These are phyloP conservation scores for Amphiprion percula DNA, from an alignment of 2,113 vertebrate species.

Conservation along the genomic window DNA sequence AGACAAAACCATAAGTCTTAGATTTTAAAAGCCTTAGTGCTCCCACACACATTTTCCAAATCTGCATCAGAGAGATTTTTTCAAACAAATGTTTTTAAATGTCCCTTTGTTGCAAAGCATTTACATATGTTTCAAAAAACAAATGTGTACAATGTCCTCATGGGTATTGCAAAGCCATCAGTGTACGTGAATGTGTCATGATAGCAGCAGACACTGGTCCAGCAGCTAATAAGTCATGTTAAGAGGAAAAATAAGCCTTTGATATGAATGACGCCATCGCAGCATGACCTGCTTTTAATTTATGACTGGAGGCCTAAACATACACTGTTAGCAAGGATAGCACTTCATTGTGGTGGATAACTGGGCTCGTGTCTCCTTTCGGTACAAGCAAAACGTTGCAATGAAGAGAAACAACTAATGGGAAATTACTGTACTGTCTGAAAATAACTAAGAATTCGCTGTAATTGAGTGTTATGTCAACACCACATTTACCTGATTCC, in stretches of 20 bases:
- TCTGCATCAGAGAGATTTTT: too few relatives aligned
- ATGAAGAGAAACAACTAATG: slow-evolving; percentile 41
- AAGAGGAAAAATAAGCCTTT: slow-evolving; percentile 64
- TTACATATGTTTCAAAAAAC: neutral
- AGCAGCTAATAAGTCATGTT: slow-evolving; percentile 23
- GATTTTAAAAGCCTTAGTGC: too few relatives aligned
- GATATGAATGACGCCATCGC: slow-evolving; percentile 73
- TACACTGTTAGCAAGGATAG: slow-evolving; percentile 30
- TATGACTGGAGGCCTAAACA: slow-evolving; percentile 57
- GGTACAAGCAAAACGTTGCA: slow-evolving; percentile 6
- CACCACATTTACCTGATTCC: slow-evolving; percentile 38
- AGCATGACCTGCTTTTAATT: slow-evolving; percentile 62
- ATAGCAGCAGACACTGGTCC: slow-evolving; percentile 45
- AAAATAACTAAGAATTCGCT: slow-evolving; percentile 49
- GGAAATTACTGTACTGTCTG: slow-evolving; percentile 17
- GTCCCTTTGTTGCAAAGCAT: neutral
- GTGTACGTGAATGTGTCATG: neutral
- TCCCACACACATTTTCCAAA: too few relatives aligned
- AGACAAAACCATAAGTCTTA: too few relatives aligned
- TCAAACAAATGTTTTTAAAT: neutral
- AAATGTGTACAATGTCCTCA: slow-evolving; percentile 11
- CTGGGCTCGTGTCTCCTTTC: slow-evolving; percentile 42
- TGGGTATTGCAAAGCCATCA: slow-evolving; percentile 11
- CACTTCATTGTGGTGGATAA: slow-evolving; percentile 51
- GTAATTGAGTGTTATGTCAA: slow-evolving; percentile 56